Evolutionary conservation across 1,140 invertebrate species (phyloP).

Genomic region (Diplogasteroides magnus): DNA sequence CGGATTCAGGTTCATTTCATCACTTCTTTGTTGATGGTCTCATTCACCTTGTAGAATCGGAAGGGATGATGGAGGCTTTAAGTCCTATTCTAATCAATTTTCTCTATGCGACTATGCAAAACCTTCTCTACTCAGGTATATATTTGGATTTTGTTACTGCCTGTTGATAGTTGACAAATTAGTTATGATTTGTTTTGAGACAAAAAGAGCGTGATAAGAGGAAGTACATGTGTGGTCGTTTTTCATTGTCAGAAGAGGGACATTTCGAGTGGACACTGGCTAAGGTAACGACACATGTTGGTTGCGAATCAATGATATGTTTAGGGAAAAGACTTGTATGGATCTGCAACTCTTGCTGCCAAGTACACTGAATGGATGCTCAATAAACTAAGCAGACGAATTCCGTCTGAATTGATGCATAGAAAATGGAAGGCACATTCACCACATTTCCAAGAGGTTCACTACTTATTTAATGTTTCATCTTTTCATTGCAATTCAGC

Average conservation of each 20-base stretch:
- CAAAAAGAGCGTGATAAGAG: slow-evolving; percentile 21
- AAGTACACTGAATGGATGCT: slow-evolving; percentile 29
- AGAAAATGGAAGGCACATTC: slow-evolving; percentile 18
- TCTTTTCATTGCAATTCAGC: slow-evolving; percentile 8
- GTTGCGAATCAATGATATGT: not conserved
- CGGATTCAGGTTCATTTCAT: not conserved
- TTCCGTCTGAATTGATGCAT: slow-evolving; percentile 29
- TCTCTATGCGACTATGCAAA: slow-evolving; percentile 13
- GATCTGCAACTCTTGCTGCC: slow-evolving; percentile 2
- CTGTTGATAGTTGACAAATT: no score
- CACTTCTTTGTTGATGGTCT: not conserved
- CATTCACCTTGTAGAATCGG: slow-evolving; percentile 2
- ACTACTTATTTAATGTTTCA: slow-evolving; percentile 2
- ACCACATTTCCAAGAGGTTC: slow-evolving; percentile 14
- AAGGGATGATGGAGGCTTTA: slow-evolving; percentile 8
- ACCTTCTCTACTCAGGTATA: slow-evolving; percentile 5
- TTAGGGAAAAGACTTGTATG: slow-evolving; percentile 28
- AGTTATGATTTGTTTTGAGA: no score
- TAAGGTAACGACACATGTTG: not conserved
- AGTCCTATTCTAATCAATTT: slow-evolving; percentile 20
- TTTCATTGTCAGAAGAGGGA: slow-evolving; percentile 9
- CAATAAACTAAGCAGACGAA: slow-evolving; percentile 16
- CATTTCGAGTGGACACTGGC: slow-evolving; percentile 13
- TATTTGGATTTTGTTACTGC: no score
- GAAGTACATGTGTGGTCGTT: slow-evolving; percentile 30